Base-by-base conservation (phyloP, 2,888 invertebrate species). In the Pristionchus exspectatus region DNA sequence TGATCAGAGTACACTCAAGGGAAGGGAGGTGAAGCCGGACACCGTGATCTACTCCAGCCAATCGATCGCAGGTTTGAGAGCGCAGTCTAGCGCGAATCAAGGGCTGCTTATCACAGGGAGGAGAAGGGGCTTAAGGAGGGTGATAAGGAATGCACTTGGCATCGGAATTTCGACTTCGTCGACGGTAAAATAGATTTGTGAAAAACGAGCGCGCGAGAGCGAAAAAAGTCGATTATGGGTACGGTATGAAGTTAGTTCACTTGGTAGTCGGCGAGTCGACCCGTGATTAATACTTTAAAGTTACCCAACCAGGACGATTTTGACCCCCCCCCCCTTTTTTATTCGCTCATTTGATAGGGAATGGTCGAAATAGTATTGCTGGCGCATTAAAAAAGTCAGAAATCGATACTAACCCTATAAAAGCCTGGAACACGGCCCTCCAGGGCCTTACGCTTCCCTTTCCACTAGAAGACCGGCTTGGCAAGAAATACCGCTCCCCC, bases 21-120 rank as follows among this genome's bases (percentile, higher is more conserved):
- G 27, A 69, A 27, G 14, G 69, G 27, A n/a, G n/a, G 69, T n/a
- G 38, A 33, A 74, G 74, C 30, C 18, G 30, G 16, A 38, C 74
- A 38, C 38, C 74, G 74, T 74, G 74, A 74, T 74, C 74, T 74
- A 74, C 74, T 38, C 38, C 74, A 1, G 33, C 0, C 74, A 33
- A 74, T 74, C 74, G 38, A 74, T 74, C 14, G 74, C 38, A 38
- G 69, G 69, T 69, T 69, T 69, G 69, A 27, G 69, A 9, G 69
- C 69, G 69, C 69, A 24, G 33, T 33, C 74, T 14, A 38, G 74
- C 74, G 33, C 74, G 74, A 74, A 74, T 74, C 74, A 33, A 74
- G 74, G 30, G 74, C 74, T 14, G 74, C 74, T 74, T 74, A 74
- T 74, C 74, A 74, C 33, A 38, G 38, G 33, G 30, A 38, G 33